phyloP scores from a whole-genome alignment of 2,888 invertebrate genomes.

The Incurvaria masculella region DNA sequence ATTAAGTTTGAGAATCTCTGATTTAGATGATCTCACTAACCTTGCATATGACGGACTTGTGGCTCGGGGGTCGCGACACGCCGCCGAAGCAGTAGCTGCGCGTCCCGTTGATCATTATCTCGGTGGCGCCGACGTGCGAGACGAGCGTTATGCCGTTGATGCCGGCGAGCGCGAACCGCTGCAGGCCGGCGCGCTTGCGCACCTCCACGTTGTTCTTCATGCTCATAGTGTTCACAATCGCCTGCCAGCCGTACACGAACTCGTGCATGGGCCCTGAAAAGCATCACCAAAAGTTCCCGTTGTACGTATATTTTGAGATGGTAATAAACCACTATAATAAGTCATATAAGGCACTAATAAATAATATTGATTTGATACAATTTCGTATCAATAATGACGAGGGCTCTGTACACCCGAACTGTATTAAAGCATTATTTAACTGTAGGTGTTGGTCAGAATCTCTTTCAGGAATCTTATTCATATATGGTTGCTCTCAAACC shows the following conservation, averaged over 20 bases:
- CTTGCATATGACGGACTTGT: constrained; percentile 46
- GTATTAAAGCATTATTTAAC: too few species aligned
- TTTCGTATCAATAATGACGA: too few species aligned
- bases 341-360: too few species aligned
- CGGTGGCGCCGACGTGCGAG: constrained; percentile 48
- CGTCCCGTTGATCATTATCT: constrained; percentile 50
- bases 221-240: constrained; percentile 51
- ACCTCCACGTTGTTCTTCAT: constrained; percentile 52
- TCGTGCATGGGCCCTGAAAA: constrained; percentile 45
- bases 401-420: too few species aligned
- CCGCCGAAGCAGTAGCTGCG: constrained; percentile 46
- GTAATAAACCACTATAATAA: too few species aligned
- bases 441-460: too few species aligned
- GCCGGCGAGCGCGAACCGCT: constrained; percentile 47
- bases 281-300: too few species aligned
- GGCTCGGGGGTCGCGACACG: constrained; percentile 40
- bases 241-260: constrained; percentile 51
- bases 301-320: too few species aligned
- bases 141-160: constrained; percentile 46
- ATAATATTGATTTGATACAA: too few species aligned
- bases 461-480: too few species aligned
- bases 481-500: too few species aligned
- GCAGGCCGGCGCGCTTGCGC: constrained; percentile 45
- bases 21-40: constrained; percentile 18
- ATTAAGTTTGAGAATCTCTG: too few species aligned